Evolutionary conservation across 2,797 vertebrate genomes (phyloP), one percentile per base, ranked within the genome.

Genomic region (Meriones psammophilus): DNA sequence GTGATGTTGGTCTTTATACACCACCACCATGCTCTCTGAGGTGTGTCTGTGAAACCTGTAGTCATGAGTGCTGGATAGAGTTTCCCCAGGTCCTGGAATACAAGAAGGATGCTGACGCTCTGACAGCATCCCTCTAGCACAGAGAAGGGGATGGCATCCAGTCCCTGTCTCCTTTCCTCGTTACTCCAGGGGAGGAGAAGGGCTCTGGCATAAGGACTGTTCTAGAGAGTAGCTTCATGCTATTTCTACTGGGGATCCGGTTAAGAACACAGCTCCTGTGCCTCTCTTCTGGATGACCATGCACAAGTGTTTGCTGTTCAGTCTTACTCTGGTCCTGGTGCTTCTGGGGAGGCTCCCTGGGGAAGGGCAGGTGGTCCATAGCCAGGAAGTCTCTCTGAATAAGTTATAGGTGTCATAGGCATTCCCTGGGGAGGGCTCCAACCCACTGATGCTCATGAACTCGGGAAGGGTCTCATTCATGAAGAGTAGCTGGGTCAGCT

Each of bases 1-100:
- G 1, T 88, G 24, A 42, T 71, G 17, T 13, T 0, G 33, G 60
- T 30, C 60, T 18, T 3, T 1, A 17, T 3, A 1, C 54, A 8
- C 39, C 54, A 6, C 1, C 0, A 8, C 42, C 26, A 22, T 22
- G 28, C 60, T 24, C 76, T 8, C 0, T 17, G 46, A 69, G 1
- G 54, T 28, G 39, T 0, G 10, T 30, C 36, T 36, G 3, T 15
- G 36, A 83, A 54, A 20, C 50, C 2, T n/a, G 17, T 1, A 28
- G 81, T 56, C 68, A n/a, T 5, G 39, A n/a, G 42, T 50, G 73
- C 91, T 54, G n/a, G 33, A 50, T 30, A 42, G 79, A 39, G 18
- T 58, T 58, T 68, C 73, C 9, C n/a, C 0, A 28, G 81, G 39
- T 60, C 42, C 54, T 42, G 26, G 68, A 36, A 42, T 33, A 68